Percentiles rank a stretch among this genome's conserved stretches.
Conservation (phyloP, 1,140 invertebrate genomes). For the Musca vetustissima region DNA sequence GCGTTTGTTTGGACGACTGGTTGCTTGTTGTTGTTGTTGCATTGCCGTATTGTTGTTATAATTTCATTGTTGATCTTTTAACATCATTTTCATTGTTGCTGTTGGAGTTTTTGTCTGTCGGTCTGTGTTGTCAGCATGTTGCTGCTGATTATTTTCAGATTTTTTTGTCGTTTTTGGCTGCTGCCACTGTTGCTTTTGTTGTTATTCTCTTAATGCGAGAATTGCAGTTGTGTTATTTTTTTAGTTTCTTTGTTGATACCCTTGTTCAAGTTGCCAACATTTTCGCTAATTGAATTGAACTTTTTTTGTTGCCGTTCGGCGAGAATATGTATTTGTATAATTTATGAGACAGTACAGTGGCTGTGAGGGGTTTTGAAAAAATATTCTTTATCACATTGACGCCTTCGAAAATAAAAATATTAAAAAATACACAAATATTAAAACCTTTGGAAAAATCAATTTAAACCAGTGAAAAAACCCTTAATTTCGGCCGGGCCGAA, state of each 20-base stretch:
- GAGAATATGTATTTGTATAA: too few relatives aligned
- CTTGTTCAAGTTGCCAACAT: slow-evolving; percentile 18
- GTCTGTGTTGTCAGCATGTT: slow-evolving; percentile 13
- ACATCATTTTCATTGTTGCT: slow-evolving; percentile 11
- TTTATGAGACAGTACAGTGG: too few relatives aligned
- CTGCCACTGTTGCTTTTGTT: neutral
- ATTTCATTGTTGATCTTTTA: slow-evolving; percentile 22
- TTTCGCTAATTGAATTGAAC: slow-evolving; percentile 23
- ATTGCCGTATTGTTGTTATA: neutral
- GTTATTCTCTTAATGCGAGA: neutral
- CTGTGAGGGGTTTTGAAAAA: too few relatives aligned
- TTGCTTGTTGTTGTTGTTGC: too few relatives aligned
- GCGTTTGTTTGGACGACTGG: too few relatives aligned
- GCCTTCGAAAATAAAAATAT: too few relatives aligned
- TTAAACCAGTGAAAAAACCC: too few relatives aligned
- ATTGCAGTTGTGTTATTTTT: neutral
- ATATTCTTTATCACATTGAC: too few relatives aligned
- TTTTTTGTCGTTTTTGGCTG: neutral
- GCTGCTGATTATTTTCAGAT: slow-evolving; percentile 7
- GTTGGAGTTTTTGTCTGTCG: neutral
- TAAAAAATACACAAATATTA: too few relatives aligned
- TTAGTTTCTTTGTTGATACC: neutral
- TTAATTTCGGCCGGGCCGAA: too few relatives aligned
- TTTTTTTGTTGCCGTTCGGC: too few relatives aligned
- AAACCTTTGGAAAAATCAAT: too few relatives aligned